Evolutionary conservation across 92 coral and sea anemone genomes (phyloP).

Genomic region (Epizoanthus stellaris): DNA sequence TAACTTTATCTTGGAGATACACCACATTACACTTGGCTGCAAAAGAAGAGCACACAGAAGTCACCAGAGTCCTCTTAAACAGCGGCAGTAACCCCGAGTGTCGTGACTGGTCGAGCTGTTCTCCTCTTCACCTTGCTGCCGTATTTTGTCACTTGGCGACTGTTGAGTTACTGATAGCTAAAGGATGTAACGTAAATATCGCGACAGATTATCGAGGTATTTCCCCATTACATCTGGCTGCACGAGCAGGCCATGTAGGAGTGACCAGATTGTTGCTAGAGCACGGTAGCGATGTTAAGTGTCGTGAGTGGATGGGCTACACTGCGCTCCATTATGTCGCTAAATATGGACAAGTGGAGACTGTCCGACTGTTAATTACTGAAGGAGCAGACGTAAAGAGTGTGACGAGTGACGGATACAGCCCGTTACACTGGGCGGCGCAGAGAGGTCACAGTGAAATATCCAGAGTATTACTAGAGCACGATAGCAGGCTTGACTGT

Average conservation of each 20-base stretch:
- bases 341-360: background rate
- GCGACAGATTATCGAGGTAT: background rate
- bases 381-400: background rate
- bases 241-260: background rate
- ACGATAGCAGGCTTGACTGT: background rate
- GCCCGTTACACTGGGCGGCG: background rate
- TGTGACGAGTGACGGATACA: background rate
- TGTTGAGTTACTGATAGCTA: background rate
- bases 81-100: background rate
- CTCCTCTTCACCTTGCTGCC: constrained; percentile 30
- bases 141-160: background rate
- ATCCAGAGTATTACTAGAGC: background rate
- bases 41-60: background rate
- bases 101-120: background rate
- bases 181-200: background rate
- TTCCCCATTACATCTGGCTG: background rate
- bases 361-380: background rate
- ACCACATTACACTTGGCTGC: constrained; percentile 4
- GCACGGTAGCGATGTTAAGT: background rate
- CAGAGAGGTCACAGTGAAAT: background rate
- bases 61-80: background rate
- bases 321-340: background rate
- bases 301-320: background rate
- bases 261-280: background rate
- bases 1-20: background rate